These are phyloP conservation scores for Caenorhabditis brenneri DNA, from an alignment of 1,140 invertebrate genomes.

Conservation along the genomic window DNA sequence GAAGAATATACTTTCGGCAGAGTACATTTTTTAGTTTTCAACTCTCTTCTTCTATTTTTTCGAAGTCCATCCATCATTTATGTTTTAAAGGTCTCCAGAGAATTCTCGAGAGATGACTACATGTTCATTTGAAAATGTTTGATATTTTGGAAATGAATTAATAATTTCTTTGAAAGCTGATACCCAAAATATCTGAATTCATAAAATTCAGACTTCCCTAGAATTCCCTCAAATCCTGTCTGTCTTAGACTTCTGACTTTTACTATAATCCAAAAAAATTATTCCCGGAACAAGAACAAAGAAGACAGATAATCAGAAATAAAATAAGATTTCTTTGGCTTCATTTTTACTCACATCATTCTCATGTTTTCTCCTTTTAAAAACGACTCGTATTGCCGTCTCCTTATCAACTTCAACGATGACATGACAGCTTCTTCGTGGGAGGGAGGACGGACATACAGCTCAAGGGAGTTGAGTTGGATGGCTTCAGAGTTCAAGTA, in stretches of 20 bases:
- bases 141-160: background rate
- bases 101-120: background rate
- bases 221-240: too few relatives aligned
- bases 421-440: conserved; percentile 22
- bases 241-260: background rate
- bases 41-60: too few relatives aligned
- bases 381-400: background rate
- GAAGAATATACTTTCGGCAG: too few relatives aligned
- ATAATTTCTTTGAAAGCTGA: too few relatives aligned
- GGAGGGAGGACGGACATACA: background rate
- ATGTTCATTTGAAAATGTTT: background rate
- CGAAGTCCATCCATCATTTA: too few relatives aligned
- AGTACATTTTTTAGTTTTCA: too few relatives aligned
- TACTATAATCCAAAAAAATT: background rate
- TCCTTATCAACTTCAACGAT: background rate
- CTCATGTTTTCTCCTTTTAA: background rate
- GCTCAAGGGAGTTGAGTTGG: background rate
- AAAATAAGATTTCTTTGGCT: background rate
- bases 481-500: conserved; percentile 22
- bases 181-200: too few relatives aligned
- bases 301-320: background rate
- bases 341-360: background rate
- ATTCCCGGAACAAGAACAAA: background rate
- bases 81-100: background rate
- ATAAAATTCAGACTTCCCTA: too few relatives aligned